Conservation (phyloP, 2,797 vertebrate genomes). For the Melanotaenia boesemani region DNA sequence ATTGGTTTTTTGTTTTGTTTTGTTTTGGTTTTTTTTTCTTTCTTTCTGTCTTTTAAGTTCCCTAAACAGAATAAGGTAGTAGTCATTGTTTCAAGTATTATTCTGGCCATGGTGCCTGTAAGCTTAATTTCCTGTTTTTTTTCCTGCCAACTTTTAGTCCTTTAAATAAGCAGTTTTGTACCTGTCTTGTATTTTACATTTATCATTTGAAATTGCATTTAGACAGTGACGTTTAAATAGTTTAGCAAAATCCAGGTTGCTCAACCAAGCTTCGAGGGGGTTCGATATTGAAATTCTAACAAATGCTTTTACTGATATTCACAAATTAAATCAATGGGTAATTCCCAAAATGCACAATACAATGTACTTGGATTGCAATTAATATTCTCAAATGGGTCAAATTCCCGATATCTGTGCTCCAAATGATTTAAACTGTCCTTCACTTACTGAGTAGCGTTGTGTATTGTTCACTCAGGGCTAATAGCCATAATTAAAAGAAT, state of each 20-base stretch:
- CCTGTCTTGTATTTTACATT: constrained; percentile 37
- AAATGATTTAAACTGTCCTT: constrained; percentile 37
- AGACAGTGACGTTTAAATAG: constrained; percentile 56
- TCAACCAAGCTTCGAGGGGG: constrained; percentile 13
- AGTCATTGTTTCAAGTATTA: constrained; percentile 10
- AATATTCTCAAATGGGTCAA: constrained; percentile 2
- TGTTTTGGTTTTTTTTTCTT: too few relatives aligned
- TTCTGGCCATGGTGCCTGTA: constrained; percentile 22
- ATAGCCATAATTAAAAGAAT: neutral
- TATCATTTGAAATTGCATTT: constrained; percentile 38
- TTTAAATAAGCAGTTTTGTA: constrained; percentile 21
- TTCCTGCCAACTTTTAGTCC: neutral
- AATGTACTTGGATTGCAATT: constrained; percentile 13
- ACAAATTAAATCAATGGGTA: constrained; percentile 10
- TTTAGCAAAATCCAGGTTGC: constrained; percentile 44
- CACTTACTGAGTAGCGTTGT: constrained; percentile 43
- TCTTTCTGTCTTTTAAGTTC: constrained; percentile 1
- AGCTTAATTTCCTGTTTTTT: neutral
- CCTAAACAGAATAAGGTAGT: constrained; percentile 20
- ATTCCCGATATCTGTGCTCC: constrained; percentile 19
- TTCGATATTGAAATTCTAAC: neutral
- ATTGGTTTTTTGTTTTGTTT: too few relatives aligned
- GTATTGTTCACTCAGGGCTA: constrained; percentile 31
- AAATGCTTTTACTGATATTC: neutral
- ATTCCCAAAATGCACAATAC: neutral